These are phyloP conservation scores for Coracopsis vasa DNA, from an alignment of 2,113 vertebrate species.

Conservation along the genomic window DNA sequence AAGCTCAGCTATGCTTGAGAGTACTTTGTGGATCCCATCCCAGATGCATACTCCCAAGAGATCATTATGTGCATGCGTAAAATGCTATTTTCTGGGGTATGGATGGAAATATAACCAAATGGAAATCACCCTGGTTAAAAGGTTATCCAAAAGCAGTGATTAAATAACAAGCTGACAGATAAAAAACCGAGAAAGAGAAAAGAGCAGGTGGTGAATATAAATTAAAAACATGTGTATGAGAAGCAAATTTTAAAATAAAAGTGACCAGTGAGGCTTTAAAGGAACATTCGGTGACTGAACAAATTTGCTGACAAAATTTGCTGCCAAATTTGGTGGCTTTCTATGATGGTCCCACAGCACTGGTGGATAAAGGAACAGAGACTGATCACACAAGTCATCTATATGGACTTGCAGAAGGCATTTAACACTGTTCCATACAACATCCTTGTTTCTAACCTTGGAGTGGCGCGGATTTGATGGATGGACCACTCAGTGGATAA, in stretches of 20 bases:
- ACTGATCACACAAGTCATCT: background rate
- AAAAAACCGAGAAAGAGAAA: background rate
- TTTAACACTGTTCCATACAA: background rate
- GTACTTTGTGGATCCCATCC: background rate
- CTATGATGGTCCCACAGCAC: background rate
- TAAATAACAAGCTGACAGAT: background rate
- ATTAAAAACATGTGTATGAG: background rate
- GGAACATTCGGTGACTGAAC: background rate
- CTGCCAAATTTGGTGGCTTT: background rate
- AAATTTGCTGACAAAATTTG: background rate
- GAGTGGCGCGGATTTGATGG: background rate
- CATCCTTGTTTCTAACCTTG: background rate
- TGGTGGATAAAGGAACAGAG: background rate
- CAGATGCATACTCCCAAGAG: background rate
- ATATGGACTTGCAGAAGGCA: background rate
- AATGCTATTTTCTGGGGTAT: background rate
- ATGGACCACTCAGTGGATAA: background rate
- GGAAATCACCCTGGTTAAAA: background rate
- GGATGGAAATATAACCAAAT: background rate
- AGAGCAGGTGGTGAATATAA: background rate
- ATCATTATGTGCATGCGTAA: rapidly evolving
- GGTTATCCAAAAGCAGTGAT: background rate
- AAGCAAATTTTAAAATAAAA: background rate
- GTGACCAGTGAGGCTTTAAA: background rate
- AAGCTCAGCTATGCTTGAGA: background rate